Base-by-base conservation (phyloP, 2,888 invertebrate species). In the Hyposoter didymator region DNA sequence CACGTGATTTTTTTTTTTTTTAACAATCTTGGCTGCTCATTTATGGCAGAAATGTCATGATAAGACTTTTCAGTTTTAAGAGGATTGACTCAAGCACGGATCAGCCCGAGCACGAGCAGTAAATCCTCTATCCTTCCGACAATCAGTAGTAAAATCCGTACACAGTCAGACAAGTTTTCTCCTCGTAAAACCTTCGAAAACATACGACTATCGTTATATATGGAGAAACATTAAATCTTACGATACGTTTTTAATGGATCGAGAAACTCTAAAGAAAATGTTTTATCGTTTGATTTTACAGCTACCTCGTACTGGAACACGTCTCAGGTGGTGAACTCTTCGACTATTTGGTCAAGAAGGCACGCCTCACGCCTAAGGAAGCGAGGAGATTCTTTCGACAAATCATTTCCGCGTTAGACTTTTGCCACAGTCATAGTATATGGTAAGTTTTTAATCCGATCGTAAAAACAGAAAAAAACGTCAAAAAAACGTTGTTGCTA, bases 381-480 rank as follows among this genome's bases (percentile, higher is more conserved):
- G 99, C 99, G 3, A 95, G 99, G 85, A 95, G 98, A 91, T 99
- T 99, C 95, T 99, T 99, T 95, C 95, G 99, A 92, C 99, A 99
- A 95, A 99, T 99, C 90, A 99, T 99, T 93, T 99, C 99, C 14
- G 99, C 99, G 12, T 95, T 99, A 92, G 99, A 99, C 94, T 99
- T 99, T 95, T 99, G 99, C 93, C 99, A 99, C 94, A 99, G 99
- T 93, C 99, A 99, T 95, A 99, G 99, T 89, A 99, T 99, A 95
- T 99, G 99, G 99, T 99, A 95, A 96, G 96, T 92, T 73, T n/a
- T 78, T 39, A 8, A 67, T 82, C 35, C 14, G 14, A 49, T 4
- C n/a, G 1, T 49, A 14, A 59, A 59, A 14, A 12, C 22, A 6
- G 28, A 59, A 22, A 10, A 10, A 8, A 49, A 17, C 28, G 28